These are phyloP conservation scores for Drosophila sordidapex DNA, from an alignment of 2,888 invertebrate species.

Conservation along the genomic window DNA sequence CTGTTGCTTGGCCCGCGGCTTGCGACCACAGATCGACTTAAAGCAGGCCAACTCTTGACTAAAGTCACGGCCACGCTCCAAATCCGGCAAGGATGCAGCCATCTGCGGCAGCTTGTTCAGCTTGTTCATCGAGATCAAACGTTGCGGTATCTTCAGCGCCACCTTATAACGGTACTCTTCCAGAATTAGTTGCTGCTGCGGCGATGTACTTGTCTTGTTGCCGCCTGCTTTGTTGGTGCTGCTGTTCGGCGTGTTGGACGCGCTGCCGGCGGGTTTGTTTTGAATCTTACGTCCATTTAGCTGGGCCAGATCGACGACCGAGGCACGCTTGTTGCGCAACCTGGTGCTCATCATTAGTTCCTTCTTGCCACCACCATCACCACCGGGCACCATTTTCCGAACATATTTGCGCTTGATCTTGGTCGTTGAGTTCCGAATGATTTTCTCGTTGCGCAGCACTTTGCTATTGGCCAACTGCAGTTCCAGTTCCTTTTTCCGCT, in stretches of 20 bases:
- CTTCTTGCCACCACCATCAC: constrained; percentile 51
- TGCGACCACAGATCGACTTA: constrained; percentile 54
- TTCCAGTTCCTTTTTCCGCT: constrained; percentile 83
- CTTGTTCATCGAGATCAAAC: constrained; percentile 91
- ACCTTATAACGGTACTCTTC: constrained; percentile 93
- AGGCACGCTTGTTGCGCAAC: constrained; percentile 66
- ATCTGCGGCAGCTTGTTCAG: constrained; percentile 87
- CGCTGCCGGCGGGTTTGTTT: constrained; percentile 12
- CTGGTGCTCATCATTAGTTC: constrained; percentile 71
- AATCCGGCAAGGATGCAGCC: constrained; percentile 91
- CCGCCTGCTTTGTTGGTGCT: constrained; percentile 64
- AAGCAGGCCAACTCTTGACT: constrained; percentile 57
- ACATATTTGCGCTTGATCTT: constrained; percentile 82
- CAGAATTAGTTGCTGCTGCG: constrained; percentile 83
- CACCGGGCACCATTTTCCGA: constrained; percentile 69
- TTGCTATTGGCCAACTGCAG: constrained; percentile 84
- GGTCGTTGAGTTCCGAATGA: constrained; percentile 81
- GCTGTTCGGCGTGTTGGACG: constrained; percentile 85
- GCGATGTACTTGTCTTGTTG: constrained; percentile 40
- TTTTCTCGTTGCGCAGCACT: constrained; percentile 83
- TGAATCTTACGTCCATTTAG: constrained; percentile 77
- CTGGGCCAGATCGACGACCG: constrained; percentile 46
- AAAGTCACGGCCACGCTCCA: constrained; percentile 86
- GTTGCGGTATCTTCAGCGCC: constrained; percentile 92
- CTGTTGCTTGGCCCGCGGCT: constrained; percentile 32